A percentile compares a stretch with the other conserved stretches of the same genome.
phyloP scores from a whole-genome alignment of 1,140 invertebrate species.

The Amyelois transitella region DNA sequence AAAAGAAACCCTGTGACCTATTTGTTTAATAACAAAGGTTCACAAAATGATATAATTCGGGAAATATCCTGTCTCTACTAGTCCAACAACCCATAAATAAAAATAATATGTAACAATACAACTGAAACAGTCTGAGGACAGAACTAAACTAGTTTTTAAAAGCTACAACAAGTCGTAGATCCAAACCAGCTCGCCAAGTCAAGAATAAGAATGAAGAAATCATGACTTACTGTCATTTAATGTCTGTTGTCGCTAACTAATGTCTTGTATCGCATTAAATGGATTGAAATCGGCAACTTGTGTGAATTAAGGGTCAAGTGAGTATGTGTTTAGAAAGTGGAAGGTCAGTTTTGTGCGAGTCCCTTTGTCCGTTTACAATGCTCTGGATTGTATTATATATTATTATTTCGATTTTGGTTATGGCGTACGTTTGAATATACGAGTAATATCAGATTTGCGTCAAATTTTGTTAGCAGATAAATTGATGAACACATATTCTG shows the following conservation, averaged over 20 bases:
- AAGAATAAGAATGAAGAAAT: constrained; percentile 19
- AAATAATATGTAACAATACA: neutral
- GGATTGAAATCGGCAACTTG: constrained; percentile 26
- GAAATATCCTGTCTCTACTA: neutral
- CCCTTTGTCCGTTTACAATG: neutral
- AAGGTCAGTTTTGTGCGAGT: constrained; percentile 2
- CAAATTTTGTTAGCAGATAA: too few species aligned
- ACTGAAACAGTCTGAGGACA: neutral
- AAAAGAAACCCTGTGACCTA: too few species aligned
- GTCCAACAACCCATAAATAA: neutral
- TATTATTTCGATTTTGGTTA: too few species aligned
- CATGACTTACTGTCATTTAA: constrained; percentile 48
- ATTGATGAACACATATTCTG: too few species aligned
- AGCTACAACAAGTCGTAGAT: constrained; percentile 29
- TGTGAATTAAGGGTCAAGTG: constrained; percentile 24
- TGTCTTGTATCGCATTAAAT: constrained; percentile 41
- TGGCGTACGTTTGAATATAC: too few species aligned
- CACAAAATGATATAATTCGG: neutral
- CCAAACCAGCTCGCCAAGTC: constrained; percentile 16
- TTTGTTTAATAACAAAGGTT: too few species aligned
- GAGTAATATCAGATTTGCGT: too few species aligned
- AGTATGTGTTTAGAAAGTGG: constrained; percentile 6
- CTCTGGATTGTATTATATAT: neutral
- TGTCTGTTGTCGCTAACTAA: constrained; percentile 40
- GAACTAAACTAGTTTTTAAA: constrained; percentile 20